Conservation (phyloP, 2,888 invertebrate species). For the Cepaea hortensis region DNA sequence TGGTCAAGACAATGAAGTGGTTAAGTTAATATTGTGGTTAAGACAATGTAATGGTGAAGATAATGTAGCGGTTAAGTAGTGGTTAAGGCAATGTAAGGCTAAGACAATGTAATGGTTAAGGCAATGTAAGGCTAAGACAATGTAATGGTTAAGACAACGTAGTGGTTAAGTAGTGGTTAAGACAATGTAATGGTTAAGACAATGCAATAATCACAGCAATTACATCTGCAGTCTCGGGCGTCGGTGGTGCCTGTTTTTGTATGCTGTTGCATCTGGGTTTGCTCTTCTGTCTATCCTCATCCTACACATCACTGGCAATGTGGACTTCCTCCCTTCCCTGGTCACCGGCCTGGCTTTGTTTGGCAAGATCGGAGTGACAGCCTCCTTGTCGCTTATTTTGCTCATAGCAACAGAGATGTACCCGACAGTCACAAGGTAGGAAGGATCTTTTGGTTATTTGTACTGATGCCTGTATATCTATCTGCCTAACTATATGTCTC, state of each 20-base stretch:
- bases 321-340: constrained; percentile 61
- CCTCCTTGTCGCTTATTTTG: constrained; percentile 61
- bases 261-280: constrained; percentile 67
- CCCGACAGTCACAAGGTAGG: constrained; percentile 66
- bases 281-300: constrained; percentile 65
- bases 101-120: too few species aligned
- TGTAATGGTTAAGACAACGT: too few species aligned
- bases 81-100: too few species aligned
- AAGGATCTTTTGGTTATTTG: neutral
- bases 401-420: constrained; percentile 65
- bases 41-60: too few species aligned
- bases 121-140: too few species aligned
- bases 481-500: neutral
- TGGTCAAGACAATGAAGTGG: too few species aligned
- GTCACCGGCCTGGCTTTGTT: constrained; percentile 64
- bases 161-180: too few species aligned
- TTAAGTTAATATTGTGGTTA: too few species aligned
- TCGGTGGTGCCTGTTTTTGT: constrained; percentile 68
- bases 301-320: constrained; percentile 64
- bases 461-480: neutral
- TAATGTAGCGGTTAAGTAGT: too few species aligned
- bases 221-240: constrained; percentile 63
- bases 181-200: too few species aligned
- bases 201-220: too few species aligned
- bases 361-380: constrained; percentile 66